Base-by-base conservation (phyloP, 2,888 invertebrate genomes). In the Lordiphosa fenestrarum region DNA sequence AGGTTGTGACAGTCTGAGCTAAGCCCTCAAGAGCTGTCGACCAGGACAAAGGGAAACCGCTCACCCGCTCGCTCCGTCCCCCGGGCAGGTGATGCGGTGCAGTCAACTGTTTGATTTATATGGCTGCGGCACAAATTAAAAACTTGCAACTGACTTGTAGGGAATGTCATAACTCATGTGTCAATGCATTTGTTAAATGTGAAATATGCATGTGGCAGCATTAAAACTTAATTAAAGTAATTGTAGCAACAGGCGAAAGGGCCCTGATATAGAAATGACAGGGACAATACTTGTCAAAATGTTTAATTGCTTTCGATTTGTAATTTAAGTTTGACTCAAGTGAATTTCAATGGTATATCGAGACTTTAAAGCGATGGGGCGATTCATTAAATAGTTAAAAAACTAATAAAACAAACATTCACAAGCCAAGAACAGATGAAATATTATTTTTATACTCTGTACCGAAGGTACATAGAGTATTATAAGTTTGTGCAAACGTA, bases 41-140 rank as follows among this genome's bases (percentile, higher is more conserved):
- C 47, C 63, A 56, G 63, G 63, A 51, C 63, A 50, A 63, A 62
- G 41, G 62, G 56, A 44, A 33, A 12, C 10, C 30, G 30, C 15
- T 44, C 44, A 6, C 12, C 0, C 13, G 1, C 13, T 4, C 13
- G 1, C 4, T 9, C 19, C 2, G 5, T 41, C 13, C 23, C 13
- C 30, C 13, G 44, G 36, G 15, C 10, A 12, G 38, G 25, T 48
- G 38, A 54, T 59, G 70, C 62, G 38, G 41, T 61, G 7, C 71
- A 81, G 78, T 78, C 78, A 80, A 73, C 73, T 80, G 80, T 66
- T 76, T 80, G 78, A 80, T 80, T 80, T 83, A 80, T 82, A 69
- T 49, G 36, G 54, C 50, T 66, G 62, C 54, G 71, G 62, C 66
- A 56, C 66, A 80, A 76, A 83, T 80, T 83, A 74, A 80, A 80